Base-by-base conservation (phyloP, 2,888 invertebrate genomes). In the Cosmorhoe ocellata region DNA sequence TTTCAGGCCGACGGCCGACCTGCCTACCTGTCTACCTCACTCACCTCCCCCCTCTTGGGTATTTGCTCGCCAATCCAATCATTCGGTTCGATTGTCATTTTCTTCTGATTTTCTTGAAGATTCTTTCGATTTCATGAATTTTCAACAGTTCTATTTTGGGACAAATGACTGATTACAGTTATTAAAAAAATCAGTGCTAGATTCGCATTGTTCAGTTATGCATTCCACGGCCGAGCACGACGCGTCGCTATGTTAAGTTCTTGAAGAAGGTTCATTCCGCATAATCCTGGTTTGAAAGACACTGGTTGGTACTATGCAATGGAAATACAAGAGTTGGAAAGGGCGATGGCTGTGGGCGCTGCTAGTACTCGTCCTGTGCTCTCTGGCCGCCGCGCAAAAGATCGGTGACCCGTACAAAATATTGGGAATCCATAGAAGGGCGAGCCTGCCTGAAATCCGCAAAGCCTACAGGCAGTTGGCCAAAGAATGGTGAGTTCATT, bases 381-480 rank as follows among this genome's bases (percentile, higher is more conserved):
- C 77, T 32, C 51, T 84, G 44, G 64, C 76, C 11, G 56, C 67
- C 7, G 78, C 83, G n/a, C 88, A 88, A 69, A 87, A 92, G 59
- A 88, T 92, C 71, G 92, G 92, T 82, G 95, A 97, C 91, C 97
- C 97, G 4, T 97, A 97, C 81, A 92, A 94, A 81, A 94, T 95
- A 71, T 91, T 98, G 53, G 97, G 96, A 5, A 91, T 98, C 36
- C 91, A 92, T 64, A 92, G 92, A 64, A 92, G 93, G 68, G 95
- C 98, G 7, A 92, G 93, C n/a, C 76, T 93, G 34, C 93, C 93
- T 60, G 97, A 98, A 69, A 97, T 98, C 63, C 93, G 97, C 61
- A 95, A 94, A 79, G 96, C 97, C 2, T 98, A 98, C 76, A 97
- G 95, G 76, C 94, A 95, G 76, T 91, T 97, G 59, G 98, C 95